A percentile compares a stretch with the other conserved stretches of the same genome.
Evolutionary conservation across 2,113 vertebrate genomes (phyloP).

Genomic region (Psammodynastes pulverulentus): DNA sequence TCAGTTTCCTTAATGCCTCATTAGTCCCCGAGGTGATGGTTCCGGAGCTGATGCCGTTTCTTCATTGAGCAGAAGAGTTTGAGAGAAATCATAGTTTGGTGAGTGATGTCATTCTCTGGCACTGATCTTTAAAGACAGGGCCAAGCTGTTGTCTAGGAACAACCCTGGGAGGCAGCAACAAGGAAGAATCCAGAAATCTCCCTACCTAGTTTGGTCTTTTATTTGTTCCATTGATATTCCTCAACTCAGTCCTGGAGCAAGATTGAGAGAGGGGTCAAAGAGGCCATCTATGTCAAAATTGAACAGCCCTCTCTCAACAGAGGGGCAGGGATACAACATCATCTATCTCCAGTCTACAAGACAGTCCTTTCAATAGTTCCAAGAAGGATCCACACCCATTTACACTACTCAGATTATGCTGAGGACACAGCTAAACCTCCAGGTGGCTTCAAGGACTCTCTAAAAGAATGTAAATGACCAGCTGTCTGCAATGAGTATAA

Average conservation of each 20-base stretch:
- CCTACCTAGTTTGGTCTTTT: not conserved
- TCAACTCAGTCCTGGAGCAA: not conserved
- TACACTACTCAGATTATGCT: too few species aligned
- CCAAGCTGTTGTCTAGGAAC: constrained; percentile 42
- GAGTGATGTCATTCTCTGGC: constrained; percentile 59
- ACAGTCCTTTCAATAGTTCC: too few species aligned
- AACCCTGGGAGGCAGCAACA: constrained; percentile 43
- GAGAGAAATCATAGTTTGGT: constrained; percentile 41
- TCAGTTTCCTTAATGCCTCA: constrained; percentile 64
- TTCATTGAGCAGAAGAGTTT: not conserved
- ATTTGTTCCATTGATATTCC: not conserved
- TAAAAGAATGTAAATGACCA: too few species aligned
- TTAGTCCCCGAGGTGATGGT: constrained; percentile 48
- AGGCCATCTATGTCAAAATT: too few species aligned
- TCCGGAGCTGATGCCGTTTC: constrained; percentile 29
- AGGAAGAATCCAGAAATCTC: constrained; percentile 23
- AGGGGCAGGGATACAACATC: too few species aligned
- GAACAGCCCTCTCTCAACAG: too few species aligned
- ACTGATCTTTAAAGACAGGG: constrained; percentile 27
- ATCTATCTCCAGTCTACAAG: too few species aligned
- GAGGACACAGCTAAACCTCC: too few species aligned
- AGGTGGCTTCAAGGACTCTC: too few species aligned
- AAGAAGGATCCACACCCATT: too few species aligned
- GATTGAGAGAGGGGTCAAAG: too few species aligned
- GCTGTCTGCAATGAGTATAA: too few species aligned